phyloP scores from a whole-genome alignment of 2,888 invertebrate species.

The Netelia virgata region DNA sequence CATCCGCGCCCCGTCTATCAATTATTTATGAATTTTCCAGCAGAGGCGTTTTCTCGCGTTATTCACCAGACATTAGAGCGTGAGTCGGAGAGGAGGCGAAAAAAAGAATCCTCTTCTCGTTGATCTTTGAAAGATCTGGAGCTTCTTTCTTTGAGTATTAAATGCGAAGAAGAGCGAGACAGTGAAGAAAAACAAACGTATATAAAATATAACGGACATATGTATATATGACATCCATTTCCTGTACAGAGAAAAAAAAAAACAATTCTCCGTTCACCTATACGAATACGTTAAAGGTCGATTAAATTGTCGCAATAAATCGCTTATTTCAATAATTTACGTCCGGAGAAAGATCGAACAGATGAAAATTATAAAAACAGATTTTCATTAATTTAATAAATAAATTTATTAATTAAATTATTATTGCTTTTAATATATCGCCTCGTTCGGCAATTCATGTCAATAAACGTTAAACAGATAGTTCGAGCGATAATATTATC shows the following conservation, averaged over 20 bases:
- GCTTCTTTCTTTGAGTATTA: conserved; percentile 10
- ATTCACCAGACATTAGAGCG: conserved; percentile 48
- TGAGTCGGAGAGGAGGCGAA: conserved; percentile 9
- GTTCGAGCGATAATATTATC: no score
- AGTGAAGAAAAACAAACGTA: background rate
- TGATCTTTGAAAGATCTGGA: conserved; percentile 40
- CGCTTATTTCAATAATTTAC: no score
- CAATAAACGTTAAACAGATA: no score
- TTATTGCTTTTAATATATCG: background rate
- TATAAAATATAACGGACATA: background rate
- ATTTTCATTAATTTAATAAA: background rate
- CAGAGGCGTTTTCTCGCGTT: conserved; percentile 33
- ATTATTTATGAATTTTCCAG: conserved; percentile 73
- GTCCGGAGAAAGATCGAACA: no score
- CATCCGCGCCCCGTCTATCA: conserved; percentile 64
- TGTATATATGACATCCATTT: conserved; percentile 6
- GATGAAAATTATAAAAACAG: background rate
- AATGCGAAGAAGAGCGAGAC: background rate
- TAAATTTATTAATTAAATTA: background rate
- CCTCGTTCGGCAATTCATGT: no score
- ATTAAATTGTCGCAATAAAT: background rate
- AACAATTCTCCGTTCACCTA: background rate
- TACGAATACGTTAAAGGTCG: background rate
- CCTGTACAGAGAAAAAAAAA: conserved; percentile 20
- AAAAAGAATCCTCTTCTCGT: conserved; percentile 18